Conservation (phyloP, 1,140 invertebrate genomes). For the Charaxes varanes region DNA sequence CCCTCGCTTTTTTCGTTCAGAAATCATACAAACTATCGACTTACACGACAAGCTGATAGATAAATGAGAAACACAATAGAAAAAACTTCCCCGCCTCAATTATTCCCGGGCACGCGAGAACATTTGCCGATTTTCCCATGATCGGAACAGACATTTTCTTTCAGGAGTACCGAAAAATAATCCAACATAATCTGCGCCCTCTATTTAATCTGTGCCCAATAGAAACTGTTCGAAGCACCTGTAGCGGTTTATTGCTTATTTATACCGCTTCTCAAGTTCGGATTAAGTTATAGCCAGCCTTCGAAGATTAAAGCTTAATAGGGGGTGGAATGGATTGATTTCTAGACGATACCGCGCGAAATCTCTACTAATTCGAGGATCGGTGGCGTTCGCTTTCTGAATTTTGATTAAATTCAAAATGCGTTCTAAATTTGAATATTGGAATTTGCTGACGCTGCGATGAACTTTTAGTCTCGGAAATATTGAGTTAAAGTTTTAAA, state of each 20-base stretch:
- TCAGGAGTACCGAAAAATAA: slow-evolving; percentile 21
- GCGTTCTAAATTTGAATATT: slow-evolving; percentile 9
- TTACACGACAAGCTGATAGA: slow-evolving; percentile 47
- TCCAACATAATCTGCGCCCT: slow-evolving; percentile 29
- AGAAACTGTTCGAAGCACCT: slow-evolving; percentile 47
- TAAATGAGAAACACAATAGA: slow-evolving; percentile 43
- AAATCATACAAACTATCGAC: slow-evolving; percentile 36
- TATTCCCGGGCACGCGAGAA: slow-evolving; percentile 48
- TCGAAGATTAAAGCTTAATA: slow-evolving; percentile 68
- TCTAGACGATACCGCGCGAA: slow-evolving; percentile 49
- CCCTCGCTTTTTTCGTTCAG: slow-evolving; percentile 8
- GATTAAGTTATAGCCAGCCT: slow-evolving; percentile 70
- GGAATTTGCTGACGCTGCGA: not conserved
- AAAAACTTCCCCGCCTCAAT: slow-evolving; percentile 43
- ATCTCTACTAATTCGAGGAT: slow-evolving; percentile 42
- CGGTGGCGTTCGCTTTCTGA: slow-evolving; percentile 30
- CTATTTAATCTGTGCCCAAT: slow-evolving; percentile 34
- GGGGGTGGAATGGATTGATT: slow-evolving; percentile 63
- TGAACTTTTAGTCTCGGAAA: too few relatives aligned
- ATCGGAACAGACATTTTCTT: slow-evolving; percentile 25
- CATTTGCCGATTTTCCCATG: slow-evolving; percentile 55
- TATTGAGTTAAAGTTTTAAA: too few relatives aligned
- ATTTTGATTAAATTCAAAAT: slow-evolving; percentile 35
- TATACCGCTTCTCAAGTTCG: slow-evolving; percentile 57
- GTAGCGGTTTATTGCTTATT: slow-evolving; percentile 67